Evolutionary conservation across 2,888 invertebrate species (phyloP), one percentile per base, ranked within the genome.

Genomic region (Erebia epiphron): DNA sequence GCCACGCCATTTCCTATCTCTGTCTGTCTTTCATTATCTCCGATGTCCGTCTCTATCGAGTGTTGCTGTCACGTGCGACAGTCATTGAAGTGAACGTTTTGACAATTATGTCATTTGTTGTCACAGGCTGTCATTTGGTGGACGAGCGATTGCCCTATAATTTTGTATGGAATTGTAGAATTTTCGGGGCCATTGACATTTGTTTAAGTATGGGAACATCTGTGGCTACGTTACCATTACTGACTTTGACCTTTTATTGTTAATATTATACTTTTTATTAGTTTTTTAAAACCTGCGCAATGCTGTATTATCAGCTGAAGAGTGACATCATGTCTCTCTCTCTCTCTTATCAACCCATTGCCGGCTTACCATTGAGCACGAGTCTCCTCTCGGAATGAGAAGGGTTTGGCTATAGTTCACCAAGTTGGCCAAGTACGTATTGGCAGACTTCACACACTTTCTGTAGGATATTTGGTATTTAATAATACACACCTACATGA

Each of bases 81-180:
- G 88, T 91, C 91, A 91, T 86, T 85, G 89, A 82, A 85, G 86
- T 90, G 89, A 90, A 90, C 91, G 92, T 92, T 93, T 92, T 88
- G 93, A 92, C 93, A 92, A 93, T 93, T 93, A 93, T 93, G 93
- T 93, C 93, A 92, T 93, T 92, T 91, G 91, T 85, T 90, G 91
- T 89, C 87, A 88, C 88, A 88, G 91, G 87, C 88, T 91, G 91
- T 92, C 91, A 90, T 92, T 92, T 91, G 89, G 88, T 87, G 89
- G 91, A 90, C 89, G 90, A 90, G 86, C 90, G 89, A 89, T 91
- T 89, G 90, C 86, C 83, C 88, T 89, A 85, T 92, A 91, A 92
- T 93, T 92, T 92, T 85, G 90, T 90, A 82, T 88, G 86, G 86
- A 86, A 90, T 86, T 81, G 87, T 90, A 85, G 90, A 88, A 88